These are phyloP conservation scores for Thumatha senex DNA, from an alignment of 2,888 invertebrate genomes.

Conservation along the genomic window DNA sequence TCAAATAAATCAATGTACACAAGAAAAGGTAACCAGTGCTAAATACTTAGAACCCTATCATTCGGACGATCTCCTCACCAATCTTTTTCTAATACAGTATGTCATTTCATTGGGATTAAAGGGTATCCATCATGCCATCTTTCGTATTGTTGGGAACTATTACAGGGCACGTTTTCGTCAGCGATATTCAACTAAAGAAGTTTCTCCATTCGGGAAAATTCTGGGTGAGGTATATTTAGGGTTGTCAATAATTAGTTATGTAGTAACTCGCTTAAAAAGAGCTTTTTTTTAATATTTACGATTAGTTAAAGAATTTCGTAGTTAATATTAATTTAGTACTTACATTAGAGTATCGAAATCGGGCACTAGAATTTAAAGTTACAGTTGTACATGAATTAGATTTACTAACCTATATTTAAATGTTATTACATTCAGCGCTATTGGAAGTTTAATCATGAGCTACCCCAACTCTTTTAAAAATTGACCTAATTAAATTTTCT, in stretches of 20 bases:
- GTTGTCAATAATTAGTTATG: too few species aligned
- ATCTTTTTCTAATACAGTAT: neutral
- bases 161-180: constrained; percentile 2
- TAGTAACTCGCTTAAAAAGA: neutral
- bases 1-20: neutral
- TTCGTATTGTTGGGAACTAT: neutral
- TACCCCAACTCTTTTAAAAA: too few species aligned
- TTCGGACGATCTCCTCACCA: neutral
- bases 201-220: constrained; percentile 13
- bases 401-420: too few species aligned
- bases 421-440: too few species aligned
- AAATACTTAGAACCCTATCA: too few species aligned
- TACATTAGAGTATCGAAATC: too few species aligned
- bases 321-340: too few species aligned
- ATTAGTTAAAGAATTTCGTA: too few species aligned
- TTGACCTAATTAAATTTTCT: too few species aligned
- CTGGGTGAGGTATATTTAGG: constrained; percentile 4
- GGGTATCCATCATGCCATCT: neutral
- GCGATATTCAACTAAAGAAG: constrained; percentile 13
- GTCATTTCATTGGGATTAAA: neutral
- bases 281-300: neutral
- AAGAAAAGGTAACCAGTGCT: neutral
- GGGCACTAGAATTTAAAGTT: too few species aligned
- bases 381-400: too few species aligned
- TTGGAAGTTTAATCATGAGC: too few species aligned